Evolutionary conservation across 2,113 vertebrate species (phyloP).

Genomic region (Rhinogobius similis): DNA sequence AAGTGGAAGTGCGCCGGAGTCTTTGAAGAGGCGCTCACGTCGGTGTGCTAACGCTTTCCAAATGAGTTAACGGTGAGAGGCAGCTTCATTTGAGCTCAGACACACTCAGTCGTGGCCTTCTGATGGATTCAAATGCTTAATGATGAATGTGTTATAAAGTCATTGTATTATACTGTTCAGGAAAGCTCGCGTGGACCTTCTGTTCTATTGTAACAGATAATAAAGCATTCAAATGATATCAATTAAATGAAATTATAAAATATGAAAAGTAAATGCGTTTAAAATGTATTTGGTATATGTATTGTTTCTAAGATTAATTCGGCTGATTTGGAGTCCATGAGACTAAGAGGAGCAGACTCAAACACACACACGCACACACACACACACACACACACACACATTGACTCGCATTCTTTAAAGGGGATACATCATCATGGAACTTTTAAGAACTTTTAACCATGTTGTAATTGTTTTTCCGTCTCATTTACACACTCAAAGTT

Average conservation of each 20-base stretch:
- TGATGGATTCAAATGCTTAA: constrained; percentile 35
- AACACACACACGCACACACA: too few relatives aligned
- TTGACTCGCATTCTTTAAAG: too few relatives aligned
- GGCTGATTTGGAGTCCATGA: too few relatives aligned
- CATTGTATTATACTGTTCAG: constrained; percentile 20
- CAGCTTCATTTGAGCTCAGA: constrained; percentile 47
- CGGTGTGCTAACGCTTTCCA: constrained; percentile 50
- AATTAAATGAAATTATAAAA: neutral
- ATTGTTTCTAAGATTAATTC: too few relatives aligned
- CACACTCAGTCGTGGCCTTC: constrained; percentile 15
- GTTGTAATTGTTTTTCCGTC: too few relatives aligned
- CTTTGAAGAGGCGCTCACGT: constrained; percentile 66
- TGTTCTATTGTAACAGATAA: constrained; percentile 21
- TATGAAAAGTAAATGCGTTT: neutral
- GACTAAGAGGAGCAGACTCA: too few relatives aligned
- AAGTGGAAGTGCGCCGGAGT: constrained; percentile 35
- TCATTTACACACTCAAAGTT: too few relatives aligned
- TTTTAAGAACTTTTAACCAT: too few relatives aligned
- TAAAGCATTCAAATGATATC: constrained; percentile 3
- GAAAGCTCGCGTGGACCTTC: neutral
- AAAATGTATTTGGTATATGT: too few relatives aligned
- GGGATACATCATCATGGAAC: too few relatives aligned
- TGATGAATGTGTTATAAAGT: constrained; percentile 35
- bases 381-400: too few relatives aligned
- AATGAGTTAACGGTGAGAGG: constrained; percentile 54